These are phyloP conservation scores for Yponomeuta sedellus DNA, from an alignment of 2,888 invertebrate species.

Conservation along the genomic window DNA sequence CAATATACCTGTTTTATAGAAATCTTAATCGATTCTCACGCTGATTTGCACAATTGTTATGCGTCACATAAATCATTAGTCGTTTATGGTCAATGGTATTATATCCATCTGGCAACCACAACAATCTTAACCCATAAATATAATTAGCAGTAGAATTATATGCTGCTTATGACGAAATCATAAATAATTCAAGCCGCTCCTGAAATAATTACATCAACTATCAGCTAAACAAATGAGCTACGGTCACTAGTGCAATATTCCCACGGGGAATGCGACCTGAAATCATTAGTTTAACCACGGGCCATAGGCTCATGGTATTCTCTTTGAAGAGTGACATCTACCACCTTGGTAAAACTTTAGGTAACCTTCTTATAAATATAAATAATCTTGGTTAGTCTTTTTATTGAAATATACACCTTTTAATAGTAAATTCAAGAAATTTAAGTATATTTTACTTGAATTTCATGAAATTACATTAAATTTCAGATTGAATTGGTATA, in stretches of 20 bases:
- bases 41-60: too few relatives aligned
- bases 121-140: background rate
- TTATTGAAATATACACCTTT: too few relatives aligned
- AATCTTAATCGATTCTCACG: too few relatives aligned
- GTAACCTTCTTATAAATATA: too few relatives aligned
- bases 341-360: too few relatives aligned
- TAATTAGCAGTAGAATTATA: background rate
- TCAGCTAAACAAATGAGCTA: slow-evolving; percentile 4
- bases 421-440: too few relatives aligned
- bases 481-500: too few relatives aligned
- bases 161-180: background rate
- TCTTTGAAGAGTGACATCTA: background rate
- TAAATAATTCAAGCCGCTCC: background rate
- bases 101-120: background rate
- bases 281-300: slow-evolving; percentile 28
- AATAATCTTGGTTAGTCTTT: too few relatives aligned
- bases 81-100: background rate
- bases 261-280: slow-evolving; percentile 58
- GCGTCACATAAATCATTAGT: too few relatives aligned
- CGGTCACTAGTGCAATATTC: slow-evolving; percentile 35
- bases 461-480: too few relatives aligned
- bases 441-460: too few relatives aligned
- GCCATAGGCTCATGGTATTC: background rate
- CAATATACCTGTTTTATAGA: too few relatives aligned
- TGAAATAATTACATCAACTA: slow-evolving; percentile 1